These are phyloP conservation scores for Corynorhinus townsendii DNA, from an alignment of 2,113 vertebrate species.

Conservation along the genomic window DNA sequence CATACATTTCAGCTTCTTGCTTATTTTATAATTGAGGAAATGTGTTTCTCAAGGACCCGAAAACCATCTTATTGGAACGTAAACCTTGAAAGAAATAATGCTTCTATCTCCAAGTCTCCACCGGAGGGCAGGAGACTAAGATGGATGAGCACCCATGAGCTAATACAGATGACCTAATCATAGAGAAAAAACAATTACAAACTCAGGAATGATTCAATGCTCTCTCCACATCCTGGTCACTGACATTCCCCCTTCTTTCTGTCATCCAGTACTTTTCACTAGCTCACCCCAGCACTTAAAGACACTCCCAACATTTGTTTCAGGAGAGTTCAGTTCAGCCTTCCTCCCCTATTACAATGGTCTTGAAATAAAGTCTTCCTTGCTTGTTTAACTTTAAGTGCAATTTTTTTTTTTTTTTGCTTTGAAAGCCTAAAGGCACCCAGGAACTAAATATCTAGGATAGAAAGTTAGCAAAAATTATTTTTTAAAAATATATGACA, in stretches of 20 bases:
- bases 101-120: neutral
- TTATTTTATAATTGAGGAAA: neutral
- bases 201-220: neutral
- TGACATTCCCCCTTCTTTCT: neutral
- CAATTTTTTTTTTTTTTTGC: neutral
- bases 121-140: neutral
- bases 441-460: neutral
- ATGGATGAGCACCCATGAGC: neutral
- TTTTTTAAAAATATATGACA: neutral
- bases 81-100: neutral
- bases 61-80: neutral
- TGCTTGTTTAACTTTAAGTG: neutral
- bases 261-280: neutral
- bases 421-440: neutral
- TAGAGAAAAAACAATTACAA: neutral
- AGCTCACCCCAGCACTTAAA: neutral
- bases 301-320: neutral
- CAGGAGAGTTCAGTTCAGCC: neutral
- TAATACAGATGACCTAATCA: neutral
- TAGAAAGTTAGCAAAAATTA: neutral
- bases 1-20: neutral
- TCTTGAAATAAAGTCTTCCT: neutral
- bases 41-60: neutral
- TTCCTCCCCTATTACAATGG: neutral
- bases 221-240: neutral